A percentile compares a stretch with the other conserved stretches of the same genome.
Evolutionary conservation across 2,113 vertebrate genomes (phyloP).

Genomic region (Pontoporia blainvillei): DNA sequence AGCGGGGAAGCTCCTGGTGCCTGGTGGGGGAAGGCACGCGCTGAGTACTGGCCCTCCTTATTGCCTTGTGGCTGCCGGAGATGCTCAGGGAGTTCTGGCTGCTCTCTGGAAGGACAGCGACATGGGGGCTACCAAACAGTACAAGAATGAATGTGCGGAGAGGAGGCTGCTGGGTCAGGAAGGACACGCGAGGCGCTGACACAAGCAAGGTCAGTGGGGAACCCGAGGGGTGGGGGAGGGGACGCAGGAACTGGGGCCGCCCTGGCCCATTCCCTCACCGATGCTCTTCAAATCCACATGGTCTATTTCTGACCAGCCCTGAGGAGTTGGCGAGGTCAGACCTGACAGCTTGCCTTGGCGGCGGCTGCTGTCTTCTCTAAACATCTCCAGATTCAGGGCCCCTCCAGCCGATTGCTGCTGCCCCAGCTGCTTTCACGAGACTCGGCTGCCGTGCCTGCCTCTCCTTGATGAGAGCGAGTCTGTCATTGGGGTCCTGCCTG

Average conservation of each 20-base stretch:
- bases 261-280: fast-evolving
- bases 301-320: background rate
- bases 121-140: background rate
- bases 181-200: fast-evolving
- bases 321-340: background rate
- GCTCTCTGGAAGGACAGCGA: background rate
- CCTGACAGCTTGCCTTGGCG: background rate
- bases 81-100: background rate
- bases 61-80: background rate
- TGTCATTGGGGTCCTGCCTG: slow-evolving; percentile 36
- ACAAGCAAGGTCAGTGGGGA: too few species aligned
- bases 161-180: background rate
- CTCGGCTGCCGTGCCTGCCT: slow-evolving; percentile 49
- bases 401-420: slow-evolving; percentile 9
- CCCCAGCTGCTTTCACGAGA: slow-evolving; percentile 29
- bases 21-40: fast-evolving
- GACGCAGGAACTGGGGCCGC: background rate
- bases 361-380: background rate
- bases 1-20: background rate
- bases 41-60: fast-evolving
- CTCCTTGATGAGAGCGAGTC: slow-evolving; percentile 5
- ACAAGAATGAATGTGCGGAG: background rate
- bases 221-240: background rate
- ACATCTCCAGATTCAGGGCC: background rate
- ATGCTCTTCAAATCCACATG: background rate